These are phyloP conservation scores for Erythrocercus mccallii DNA, from an alignment of 2,113 vertebrate species.

Conservation along the genomic window DNA sequence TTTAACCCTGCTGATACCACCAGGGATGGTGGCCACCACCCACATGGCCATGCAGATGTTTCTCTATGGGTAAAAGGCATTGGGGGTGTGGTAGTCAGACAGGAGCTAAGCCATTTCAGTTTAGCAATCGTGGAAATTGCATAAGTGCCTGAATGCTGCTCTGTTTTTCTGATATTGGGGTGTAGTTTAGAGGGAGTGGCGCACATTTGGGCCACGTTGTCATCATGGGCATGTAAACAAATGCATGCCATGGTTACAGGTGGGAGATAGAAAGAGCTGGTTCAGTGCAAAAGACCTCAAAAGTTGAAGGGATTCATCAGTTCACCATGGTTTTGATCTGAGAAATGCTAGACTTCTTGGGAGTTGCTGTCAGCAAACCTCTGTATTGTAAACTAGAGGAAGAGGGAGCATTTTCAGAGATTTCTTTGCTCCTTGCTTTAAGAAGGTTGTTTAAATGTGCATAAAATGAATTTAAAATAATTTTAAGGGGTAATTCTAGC, in stretches of 20 bases:
- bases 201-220: not conserved
- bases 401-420: not conserved
- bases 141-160: not conserved
- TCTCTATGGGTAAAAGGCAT: rapidly evolving
- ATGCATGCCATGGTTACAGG: not conserved
- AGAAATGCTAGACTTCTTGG: not conserved
- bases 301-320: not conserved
- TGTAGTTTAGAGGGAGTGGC: not conserved
- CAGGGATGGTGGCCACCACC: not conserved
- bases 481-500: not conserved
- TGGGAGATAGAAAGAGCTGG: not conserved
- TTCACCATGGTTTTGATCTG: not conserved
- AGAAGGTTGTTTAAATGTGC: not conserved
- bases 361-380: not conserved
- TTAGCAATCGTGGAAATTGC: not conserved
- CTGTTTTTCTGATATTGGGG: not conserved
- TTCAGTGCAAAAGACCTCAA: not conserved
- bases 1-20: not conserved
- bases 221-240: not conserved
- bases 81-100: not conserved
- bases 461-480: not conserved
- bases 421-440: not conserved
- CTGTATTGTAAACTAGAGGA: not conserved
- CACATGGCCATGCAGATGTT: not conserved
- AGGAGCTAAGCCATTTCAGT: not conserved